Base-by-base conservation (phyloP, 2,113 vertebrate genomes). In the Lontra canadensis region DNA sequence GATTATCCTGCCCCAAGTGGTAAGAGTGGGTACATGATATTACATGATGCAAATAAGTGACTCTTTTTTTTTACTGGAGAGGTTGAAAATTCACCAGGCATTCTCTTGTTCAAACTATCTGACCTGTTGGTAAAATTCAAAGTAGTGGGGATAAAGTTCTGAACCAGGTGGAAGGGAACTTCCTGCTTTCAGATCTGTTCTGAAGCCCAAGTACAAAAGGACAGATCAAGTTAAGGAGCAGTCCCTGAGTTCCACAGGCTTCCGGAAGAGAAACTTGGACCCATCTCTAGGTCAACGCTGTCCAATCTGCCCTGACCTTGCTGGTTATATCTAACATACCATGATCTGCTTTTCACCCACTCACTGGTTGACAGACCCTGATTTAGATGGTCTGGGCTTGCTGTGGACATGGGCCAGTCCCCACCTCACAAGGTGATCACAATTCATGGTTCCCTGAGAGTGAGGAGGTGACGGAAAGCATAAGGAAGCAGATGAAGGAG, bases 401-500 rank as follows among this genome's bases (percentile, higher is more conserved):
- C 1, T 49, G 39, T 9, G 0, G 39, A 21, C n/a, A 36, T 0
- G 0, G 18, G 47, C 31, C 29, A 7, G 18, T 82, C n/a, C 23
- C 59, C 7, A 23, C 31, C 61, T 82, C 26, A 7, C 20, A 25
- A 63, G 74, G 74, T 2, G 39, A 21, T 21, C 25, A 0, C 0
- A 44, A n/a, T 18, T 52, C 49, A 23, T 31, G 11, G 11, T 10
- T 79, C 57, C 61, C 57, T 57, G 17, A 20, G 34, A 39, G 47
- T 3, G 6, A 44, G 57, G 20, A 12, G 3, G 9, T 14, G 36
- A 42, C 6, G 9, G 26, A 63, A 34, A 26, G 59, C 57, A 71
- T 20, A 61, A 52, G 69, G 39, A 87, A 8, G 20, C 7, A 52
- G 65, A 34, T 10, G 21, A 61, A 31, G 52, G 31, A 1, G 0